Base-by-base conservation (phyloP, 2,113 vertebrate species). In the Condylura cristata region DNA sequence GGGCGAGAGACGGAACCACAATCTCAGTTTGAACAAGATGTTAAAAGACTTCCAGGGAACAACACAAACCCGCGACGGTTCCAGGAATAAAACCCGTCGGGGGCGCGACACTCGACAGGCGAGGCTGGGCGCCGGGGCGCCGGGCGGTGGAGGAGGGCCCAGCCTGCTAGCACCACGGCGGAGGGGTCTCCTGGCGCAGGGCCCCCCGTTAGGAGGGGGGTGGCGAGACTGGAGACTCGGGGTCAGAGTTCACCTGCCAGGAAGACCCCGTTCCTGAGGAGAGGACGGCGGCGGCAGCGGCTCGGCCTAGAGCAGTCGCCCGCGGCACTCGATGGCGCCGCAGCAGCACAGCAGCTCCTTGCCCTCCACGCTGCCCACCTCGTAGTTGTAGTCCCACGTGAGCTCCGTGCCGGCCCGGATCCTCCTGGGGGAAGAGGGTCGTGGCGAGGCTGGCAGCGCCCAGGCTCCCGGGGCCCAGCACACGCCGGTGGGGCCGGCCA, bases 311-410 rank as follows among this genome's bases (percentile, higher is more conserved):
- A 99, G 98, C 79, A 99, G 98, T 1, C 99, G 97, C 22, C 99
- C 99, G 30, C 99, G 97, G 97, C 99, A 99, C 93, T 99, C 99
- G 0, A 99, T 99, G 90, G 99, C 99, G 16, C 99, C 99, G 0
- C 99, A 99, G 98, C 99, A 99, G 97, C 99, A 99, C n/a, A 99
- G 98, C 78, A 99, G 98, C 96, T 99, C 99, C 87, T 99, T 99
- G 70, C 99, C 99, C 93, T 99, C 99, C 97, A 99, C 99, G 0
- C 99, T 99, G 93, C 99, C 99, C 6, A 99, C 99, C 95, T 99
- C 99, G 0, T 99, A 99, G 98, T 99, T 99, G 96, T 99, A 99
- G 97, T 99, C 99, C 99, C 99, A 99, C 0, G 99, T 99, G 70
- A 99, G 98, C 96, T 99, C 99, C 0, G 99, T 99, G 39, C 99